These are phyloP conservation scores for Castor canadensis DNA, from an alignment of 2,113 vertebrate genomes.

Conservation along the genomic window DNA sequence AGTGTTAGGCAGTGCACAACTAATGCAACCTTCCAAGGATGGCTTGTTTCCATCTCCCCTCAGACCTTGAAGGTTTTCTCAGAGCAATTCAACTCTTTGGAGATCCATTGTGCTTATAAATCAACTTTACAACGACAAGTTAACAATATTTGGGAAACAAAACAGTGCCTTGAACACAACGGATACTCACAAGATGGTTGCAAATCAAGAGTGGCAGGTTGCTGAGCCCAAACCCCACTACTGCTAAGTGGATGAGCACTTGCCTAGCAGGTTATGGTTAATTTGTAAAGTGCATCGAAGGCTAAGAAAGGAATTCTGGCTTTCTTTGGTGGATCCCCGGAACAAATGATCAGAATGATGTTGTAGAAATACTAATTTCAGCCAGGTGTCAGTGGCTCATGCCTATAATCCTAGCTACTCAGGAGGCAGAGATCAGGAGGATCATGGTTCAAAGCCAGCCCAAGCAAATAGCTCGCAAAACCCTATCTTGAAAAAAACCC, in stretches of 20 bases:
- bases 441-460: too few relatives aligned
- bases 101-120: background rate
- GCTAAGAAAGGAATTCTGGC: background rate
- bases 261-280: background rate
- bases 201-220: background rate
- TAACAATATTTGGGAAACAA: background rate
- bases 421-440: too few relatives aligned
- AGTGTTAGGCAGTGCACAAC: background rate
- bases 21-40: background rate
- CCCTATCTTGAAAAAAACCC: too few relatives aligned
- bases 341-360: background rate
- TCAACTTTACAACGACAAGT: constrained; percentile 19
- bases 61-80: background rate
- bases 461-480: too few relatives aligned
- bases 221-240: too few relatives aligned
- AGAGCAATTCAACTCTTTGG: background rate
- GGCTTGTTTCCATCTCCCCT: background rate
- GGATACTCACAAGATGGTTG: background rate
- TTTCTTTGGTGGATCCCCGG: background rate
- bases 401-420: too few relatives aligned
- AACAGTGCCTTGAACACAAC: background rate
- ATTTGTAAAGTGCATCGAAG: background rate
- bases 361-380: background rate
- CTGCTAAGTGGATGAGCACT: background rate
- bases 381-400: too few relatives aligned